These are phyloP conservation scores for Lycophotia porphyrea DNA, from an alignment of 2,888 invertebrate species.

Conservation along the genomic window DNA sequence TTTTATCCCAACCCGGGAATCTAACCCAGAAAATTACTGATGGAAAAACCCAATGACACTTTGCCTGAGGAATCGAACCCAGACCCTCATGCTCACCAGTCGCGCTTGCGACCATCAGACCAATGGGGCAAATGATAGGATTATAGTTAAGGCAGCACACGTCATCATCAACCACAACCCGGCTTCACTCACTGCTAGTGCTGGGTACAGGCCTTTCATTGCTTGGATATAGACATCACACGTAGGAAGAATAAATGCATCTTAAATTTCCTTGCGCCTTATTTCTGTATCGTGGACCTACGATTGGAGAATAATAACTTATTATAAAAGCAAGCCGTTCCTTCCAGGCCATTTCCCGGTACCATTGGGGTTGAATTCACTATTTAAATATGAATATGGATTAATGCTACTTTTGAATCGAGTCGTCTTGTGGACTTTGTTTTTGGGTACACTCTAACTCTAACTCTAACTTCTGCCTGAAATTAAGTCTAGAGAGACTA, in stretches of 20 bases:
- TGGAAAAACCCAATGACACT: neutral
- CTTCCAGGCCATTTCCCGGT: constrained; percentile 42
- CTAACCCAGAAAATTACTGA: neutral
- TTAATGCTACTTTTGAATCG: constrained; percentile 24
- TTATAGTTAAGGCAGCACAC: neutral
- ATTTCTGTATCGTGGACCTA: neutral
- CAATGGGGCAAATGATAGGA: neutral
- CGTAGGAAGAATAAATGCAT: constrained; percentile 19
- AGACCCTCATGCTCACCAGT: neutral
- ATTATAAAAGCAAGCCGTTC: constrained; percentile 37
- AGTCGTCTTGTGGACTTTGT: constrained; percentile 12
- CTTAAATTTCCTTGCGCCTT: neutral
- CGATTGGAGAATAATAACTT: neutral
- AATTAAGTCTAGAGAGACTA: neutral
- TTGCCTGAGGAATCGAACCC: neutral
- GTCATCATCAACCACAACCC: neutral
- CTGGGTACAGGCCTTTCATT: neutral
- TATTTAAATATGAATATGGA: constrained; percentile 50
- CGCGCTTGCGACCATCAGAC: neutral
- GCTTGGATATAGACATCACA: neutral
- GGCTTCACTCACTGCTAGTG: neutral
- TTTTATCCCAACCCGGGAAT: neutral
- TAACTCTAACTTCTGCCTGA: neutral
- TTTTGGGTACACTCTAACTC: neutral
- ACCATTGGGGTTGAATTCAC: constrained; percentile 50